Conservation (phyloP, 2,888 invertebrate genomes). For the Rhagonycha fulva region DNA sequence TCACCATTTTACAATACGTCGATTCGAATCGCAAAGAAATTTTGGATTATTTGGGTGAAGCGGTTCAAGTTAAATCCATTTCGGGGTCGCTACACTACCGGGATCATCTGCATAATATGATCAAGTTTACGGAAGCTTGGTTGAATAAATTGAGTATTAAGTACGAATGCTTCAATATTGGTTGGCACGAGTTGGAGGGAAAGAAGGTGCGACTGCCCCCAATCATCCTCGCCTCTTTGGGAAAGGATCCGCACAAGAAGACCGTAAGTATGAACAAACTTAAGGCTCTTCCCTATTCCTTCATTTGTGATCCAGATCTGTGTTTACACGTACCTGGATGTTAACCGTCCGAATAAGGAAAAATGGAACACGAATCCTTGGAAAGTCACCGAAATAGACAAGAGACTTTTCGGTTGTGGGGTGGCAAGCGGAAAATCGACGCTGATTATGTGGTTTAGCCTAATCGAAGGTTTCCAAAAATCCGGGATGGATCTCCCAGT, state of each 20-base stretch:
- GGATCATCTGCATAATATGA: slow-evolving; percentile 46
- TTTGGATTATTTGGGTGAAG: slow-evolving; percentile 47
- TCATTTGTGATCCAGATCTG: slow-evolving; percentile 41
- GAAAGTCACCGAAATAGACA: slow-evolving; percentile 47
- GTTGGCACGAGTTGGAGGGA: slow-evolving; percentile 45
- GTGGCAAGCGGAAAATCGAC: slow-evolving; percentile 54
- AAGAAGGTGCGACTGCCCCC: slow-evolving; percentile 50
- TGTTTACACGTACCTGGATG: slow-evolving; percentile 54
- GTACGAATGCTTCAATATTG: slow-evolving; percentile 52
- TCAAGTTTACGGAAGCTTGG: slow-evolving; percentile 51
- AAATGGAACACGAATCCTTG: slow-evolving; percentile 54
- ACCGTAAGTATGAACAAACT: slow-evolving; percentile 45
- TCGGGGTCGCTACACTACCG: slow-evolving; percentile 46
- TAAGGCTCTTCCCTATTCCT: background rate
- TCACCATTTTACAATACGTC: slow-evolving; percentile 52
- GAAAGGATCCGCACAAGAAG: slow-evolving; percentile 47
- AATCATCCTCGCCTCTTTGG: slow-evolving; percentile 51
- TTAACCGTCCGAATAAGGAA: slow-evolving; percentile 46
- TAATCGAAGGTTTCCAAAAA: slow-evolving; percentile 49
- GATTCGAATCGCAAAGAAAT: slow-evolving; percentile 48
- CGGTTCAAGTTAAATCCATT: slow-evolving; percentile 51
- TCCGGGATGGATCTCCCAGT: slow-evolving; percentile 51
- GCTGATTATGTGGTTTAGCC: slow-evolving; percentile 54
- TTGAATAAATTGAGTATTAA: slow-evolving; percentile 51
- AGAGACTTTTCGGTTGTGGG: slow-evolving; percentile 52